Evolutionary conservation across 2,113 vertebrate genomes (phyloP).

Genomic region (Isichthys henryi): DNA sequence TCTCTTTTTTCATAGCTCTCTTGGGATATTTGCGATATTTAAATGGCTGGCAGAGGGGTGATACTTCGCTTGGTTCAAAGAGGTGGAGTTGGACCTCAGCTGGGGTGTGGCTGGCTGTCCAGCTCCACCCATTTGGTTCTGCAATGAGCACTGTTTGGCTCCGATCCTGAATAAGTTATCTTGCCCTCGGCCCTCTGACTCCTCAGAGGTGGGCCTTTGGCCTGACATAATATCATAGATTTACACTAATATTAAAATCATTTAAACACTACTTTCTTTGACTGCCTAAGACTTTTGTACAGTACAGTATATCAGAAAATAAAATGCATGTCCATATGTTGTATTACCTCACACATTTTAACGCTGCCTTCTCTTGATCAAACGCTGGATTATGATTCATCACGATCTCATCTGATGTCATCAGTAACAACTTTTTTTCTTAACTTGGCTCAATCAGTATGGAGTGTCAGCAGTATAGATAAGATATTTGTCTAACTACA

Average conservation of each 20-base stretch:
- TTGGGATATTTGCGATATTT: background rate
- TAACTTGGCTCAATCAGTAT: background rate
- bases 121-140: background rate
- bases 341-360: background rate
- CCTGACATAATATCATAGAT: background rate
- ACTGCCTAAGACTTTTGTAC: background rate
- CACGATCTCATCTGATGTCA: background rate
- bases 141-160: background rate
- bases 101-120: background rate
- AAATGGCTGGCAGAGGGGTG: background rate
- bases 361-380: background rate
- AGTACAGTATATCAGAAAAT: background rate
- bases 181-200: background rate
- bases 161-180: background rate
- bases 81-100: background rate
- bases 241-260: background rate
- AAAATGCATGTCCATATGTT: background rate
- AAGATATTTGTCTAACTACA: background rate
- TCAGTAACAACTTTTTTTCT: background rate
- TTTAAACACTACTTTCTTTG: background rate
- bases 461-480: background rate
- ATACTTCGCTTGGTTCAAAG: background rate
- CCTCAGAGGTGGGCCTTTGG: background rate
- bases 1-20: background rate
- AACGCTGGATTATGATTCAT: background rate